Evolutionary conservation across 2,113 vertebrate genomes (phyloP).

Genomic region (Larimichthys polyactis): DNA sequence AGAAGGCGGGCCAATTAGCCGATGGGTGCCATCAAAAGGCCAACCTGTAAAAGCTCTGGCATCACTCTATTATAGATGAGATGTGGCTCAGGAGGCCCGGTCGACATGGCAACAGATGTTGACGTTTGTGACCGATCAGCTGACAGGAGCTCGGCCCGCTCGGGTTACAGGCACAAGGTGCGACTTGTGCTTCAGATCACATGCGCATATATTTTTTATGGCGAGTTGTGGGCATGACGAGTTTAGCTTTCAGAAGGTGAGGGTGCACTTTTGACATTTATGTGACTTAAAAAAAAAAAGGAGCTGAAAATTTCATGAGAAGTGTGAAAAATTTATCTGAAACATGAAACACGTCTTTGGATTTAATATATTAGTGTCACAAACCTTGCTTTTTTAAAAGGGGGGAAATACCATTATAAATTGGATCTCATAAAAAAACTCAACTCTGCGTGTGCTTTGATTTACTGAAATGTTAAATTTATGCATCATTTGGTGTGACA

Average conservation of each 20-base stretch:
- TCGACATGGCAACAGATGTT: constrained; percentile 60
- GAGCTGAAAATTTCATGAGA: not conserved
- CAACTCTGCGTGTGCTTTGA: not conserved
- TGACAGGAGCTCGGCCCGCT: constrained; percentile 37
- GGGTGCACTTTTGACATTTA: not conserved
- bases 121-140: constrained; percentile 48
- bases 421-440: not conserved
- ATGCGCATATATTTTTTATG: constrained; percentile 26
- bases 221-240: not conserved
- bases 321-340: not conserved
- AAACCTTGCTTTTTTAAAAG: not conserved
- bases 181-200: not conserved
- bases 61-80: constrained; percentile 75
- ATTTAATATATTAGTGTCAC: not conserved
- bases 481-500: not conserved
- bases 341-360: not conserved
- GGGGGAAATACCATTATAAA: not conserved
- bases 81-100: constrained; percentile 33
- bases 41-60: constrained; percentile 55
- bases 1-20: constrained; percentile 70
- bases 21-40: constrained; percentile 71
- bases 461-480: not conserved
- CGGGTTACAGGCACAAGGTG: constrained; percentile 45
- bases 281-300: not conserved
- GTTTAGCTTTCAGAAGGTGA: not conserved